Conservation (phyloP, 2,113 vertebrate genomes). For the Platichthys flesus region DNA sequence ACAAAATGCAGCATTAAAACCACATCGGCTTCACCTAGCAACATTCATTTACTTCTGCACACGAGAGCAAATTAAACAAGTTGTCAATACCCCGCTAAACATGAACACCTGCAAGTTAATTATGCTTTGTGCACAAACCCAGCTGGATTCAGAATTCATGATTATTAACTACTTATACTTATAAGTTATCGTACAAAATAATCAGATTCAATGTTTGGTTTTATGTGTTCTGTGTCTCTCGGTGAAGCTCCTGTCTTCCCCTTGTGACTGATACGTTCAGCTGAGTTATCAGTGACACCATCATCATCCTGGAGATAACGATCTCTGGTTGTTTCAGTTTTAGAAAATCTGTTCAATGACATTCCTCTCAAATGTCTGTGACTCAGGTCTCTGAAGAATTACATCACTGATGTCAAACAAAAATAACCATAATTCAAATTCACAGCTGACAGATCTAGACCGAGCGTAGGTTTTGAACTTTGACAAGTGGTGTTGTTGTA, state of each 20-base stretch:
- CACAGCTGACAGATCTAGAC: constrained; percentile 64
- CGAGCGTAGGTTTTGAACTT: constrained; percentile 31
- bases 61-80: no score
- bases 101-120: no score
- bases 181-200: no score
- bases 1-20: not conserved
- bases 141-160: no score
- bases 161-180: no score
- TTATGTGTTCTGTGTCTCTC: not conserved
- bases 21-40: no score
- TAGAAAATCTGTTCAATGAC: not conserved
- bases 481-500: not conserved
- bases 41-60: no score
- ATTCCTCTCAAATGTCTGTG: constrained; percentile 6
- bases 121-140: no score
- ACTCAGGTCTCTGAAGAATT: constrained; percentile 69
- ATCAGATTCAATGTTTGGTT: no score
- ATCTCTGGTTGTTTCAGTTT: not conserved
- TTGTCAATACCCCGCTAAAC: no score
- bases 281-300: not conserved
- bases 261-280: not conserved
- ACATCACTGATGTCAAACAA: not conserved
- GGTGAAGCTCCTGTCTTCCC: not conserved
- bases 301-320: constrained; percentile 21
- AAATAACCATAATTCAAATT: constrained; percentile 17